These are phyloP conservation scores for Eumacrocentrus americanus DNA, from an alignment of 2,888 invertebrate species.

Conservation along the genomic window DNA sequence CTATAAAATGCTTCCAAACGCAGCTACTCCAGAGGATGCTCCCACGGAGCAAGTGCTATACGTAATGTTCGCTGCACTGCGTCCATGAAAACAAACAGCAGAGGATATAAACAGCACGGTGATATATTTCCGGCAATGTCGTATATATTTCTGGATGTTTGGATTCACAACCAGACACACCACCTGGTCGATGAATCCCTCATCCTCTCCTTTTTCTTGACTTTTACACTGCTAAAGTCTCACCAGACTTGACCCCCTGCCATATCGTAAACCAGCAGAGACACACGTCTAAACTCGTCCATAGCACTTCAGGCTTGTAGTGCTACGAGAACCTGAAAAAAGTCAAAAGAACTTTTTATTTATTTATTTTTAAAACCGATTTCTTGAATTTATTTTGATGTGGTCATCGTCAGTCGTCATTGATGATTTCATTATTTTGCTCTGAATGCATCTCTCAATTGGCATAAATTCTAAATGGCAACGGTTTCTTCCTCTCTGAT, in stretches of 20 bases:
- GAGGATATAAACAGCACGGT: slow-evolving; percentile 22
- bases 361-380: too few species aligned
- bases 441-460: too few species aligned
- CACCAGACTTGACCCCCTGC: not conserved
- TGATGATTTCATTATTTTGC: too few species aligned
- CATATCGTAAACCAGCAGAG: not conserved
- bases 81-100: slow-evolving; percentile 18
- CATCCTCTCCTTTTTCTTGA: not conserved
- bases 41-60: slow-evolving; percentile 2
- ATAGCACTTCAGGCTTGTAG: too few species aligned
- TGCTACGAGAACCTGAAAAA: too few species aligned
- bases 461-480: too few species aligned
- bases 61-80: not conserved
- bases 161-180: slow-evolving; percentile 11
- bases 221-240: not conserved
- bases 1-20: too few species aligned
- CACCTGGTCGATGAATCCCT: slow-evolving; percentile 20
- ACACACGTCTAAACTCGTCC: not conserved
- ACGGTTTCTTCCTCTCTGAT: too few species aligned
- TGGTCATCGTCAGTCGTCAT: too few species aligned
- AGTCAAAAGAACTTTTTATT: too few species aligned
- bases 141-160: slow-evolving; percentile 25
- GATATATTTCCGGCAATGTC: slow-evolving; percentile 14
- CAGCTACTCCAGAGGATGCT: too few species aligned
- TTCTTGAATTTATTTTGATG: too few species aligned